Percentiles rank a stretch among this genome's conserved stretches.
Evolutionary conservation across 2,797 vertebrate genomes (phyloP).

Genomic region (Chaunax sp.): DNA sequence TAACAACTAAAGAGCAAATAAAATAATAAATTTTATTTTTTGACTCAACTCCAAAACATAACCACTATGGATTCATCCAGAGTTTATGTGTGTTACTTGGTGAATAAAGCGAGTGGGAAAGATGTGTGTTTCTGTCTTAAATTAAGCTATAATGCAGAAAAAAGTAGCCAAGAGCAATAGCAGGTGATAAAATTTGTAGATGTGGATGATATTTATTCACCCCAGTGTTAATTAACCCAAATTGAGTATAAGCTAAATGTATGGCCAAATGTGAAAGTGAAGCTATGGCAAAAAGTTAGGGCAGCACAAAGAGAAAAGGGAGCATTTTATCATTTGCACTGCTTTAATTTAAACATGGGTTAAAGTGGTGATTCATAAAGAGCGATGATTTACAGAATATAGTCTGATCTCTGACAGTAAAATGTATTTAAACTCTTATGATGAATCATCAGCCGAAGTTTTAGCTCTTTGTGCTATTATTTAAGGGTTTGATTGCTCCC

Average conservation of each 20-base stretch:
- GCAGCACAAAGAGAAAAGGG: constrained; percentile 1
- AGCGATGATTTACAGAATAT: constrained; percentile 50
- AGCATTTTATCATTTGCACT: constrained; percentile 18
- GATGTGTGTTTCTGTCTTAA: constrained; percentile 25
- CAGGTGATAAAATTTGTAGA: constrained; percentile 43
- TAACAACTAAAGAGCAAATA: constrained; percentile 15
- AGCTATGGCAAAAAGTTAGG: constrained; percentile 1
- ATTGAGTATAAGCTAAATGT: constrained; percentile 28
- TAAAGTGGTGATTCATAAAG: constrained; percentile 42
- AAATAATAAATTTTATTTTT: neutral
- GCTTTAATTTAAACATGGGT: constrained; percentile 35
- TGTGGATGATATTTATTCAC: constrained; percentile 35
- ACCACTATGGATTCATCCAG: constrained; percentile 10
- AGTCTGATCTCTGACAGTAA: constrained; percentile 44
- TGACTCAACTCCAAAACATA: constrained; percentile 12
- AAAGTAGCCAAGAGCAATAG: constrained; percentile 41
- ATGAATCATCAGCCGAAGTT: constrained; percentile 61
- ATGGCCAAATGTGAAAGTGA: constrained; percentile 24
- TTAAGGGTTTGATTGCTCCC: constrained; percentile 57
- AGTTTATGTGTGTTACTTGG: neutral
- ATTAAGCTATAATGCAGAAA: constrained; percentile 10
- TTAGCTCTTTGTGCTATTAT: constrained; percentile 49
- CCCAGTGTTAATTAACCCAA: constrained; percentile 37
- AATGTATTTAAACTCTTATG: constrained; percentile 50
- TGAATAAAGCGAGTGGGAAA: constrained; percentile 16